These are phyloP conservation scores for Galemys pyrenaicus DNA, from an alignment of 2,113 vertebrate species.

Conservation along the genomic window DNA sequence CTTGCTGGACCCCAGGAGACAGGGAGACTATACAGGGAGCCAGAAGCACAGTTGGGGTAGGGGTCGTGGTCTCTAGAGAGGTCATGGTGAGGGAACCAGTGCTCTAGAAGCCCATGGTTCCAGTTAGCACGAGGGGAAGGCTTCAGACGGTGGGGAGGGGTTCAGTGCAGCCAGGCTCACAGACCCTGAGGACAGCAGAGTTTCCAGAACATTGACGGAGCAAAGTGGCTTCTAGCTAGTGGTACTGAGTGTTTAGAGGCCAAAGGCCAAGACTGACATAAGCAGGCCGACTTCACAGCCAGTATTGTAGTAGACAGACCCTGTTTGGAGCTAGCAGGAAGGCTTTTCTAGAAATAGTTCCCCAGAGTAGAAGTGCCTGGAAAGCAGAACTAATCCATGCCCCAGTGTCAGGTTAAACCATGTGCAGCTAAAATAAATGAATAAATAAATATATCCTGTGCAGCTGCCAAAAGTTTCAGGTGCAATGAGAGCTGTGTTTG, in stretches of 20 bases:
- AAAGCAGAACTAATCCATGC: rapidly evolving
- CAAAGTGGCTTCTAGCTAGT: background rate
- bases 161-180: background rate
- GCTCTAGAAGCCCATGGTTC: background rate
- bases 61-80: too few species aligned
- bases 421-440: too few species aligned
- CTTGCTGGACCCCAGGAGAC: background rate
- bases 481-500: background rate
- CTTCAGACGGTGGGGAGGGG: background rate
- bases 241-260: background rate
- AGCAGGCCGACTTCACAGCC: background rate
- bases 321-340: background rate
- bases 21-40: too few species aligned
- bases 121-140: background rate
- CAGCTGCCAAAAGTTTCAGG: background rate
- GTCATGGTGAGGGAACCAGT: background rate
- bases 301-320: background rate
- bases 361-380: background rate
- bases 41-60: too few species aligned
- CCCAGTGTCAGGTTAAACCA: too few species aligned
- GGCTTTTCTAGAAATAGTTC: background rate
- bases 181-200: background rate
- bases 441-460: too few species aligned
- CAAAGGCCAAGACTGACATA: background rate
- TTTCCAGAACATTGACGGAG: rapidly evolving